Base-by-base conservation (phyloP, 2,797 vertebrate genomes). In the Cynopterus sphinx region DNA sequence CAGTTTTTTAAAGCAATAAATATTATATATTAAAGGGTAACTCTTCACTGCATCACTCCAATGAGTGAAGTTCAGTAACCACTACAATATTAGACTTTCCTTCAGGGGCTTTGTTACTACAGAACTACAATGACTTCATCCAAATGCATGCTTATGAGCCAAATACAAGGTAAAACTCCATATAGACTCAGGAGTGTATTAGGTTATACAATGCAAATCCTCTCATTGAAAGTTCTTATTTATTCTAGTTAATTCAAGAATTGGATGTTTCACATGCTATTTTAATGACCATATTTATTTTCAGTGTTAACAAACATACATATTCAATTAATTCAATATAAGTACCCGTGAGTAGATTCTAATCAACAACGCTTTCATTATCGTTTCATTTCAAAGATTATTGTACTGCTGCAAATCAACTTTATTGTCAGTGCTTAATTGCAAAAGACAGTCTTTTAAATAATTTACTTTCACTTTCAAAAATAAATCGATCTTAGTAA, bases 1-100 rank as follows among this genome's bases (percentile, higher is more conserved):
- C 61, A 67, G 9, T 74, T 96, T 94, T 95, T 81, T 70, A 94
- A 94, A 92, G 74, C 51, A 96, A 81, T 79, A 94, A 36, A 53
- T 88, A 88, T 26, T 70, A 41, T 15, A 83, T 83, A 87, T 82
- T 86, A 92, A 95, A 92, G 68, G 24, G 31, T 46, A 96, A 78
- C n/a, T 43, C 36, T 15, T 91, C 22, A 46, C 3, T 65, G 53
- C n/a, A 63, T 39, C 43, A 74, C 24, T 78, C 49, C 63, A 90
- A 67, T 55, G 24, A 87, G 21, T 59, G 41, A 89, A 36, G 9
- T 94, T 95, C 53, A 95, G 36, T 79, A 93, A 84, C 13, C 21
- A 94, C 33, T n/a, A 79, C 26, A 63, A 24, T 75, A 46, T 63
- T 51, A 77, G 55, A 85, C 51, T 74, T 92, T 57, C 11, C 78